These are phyloP conservation scores for Ictalurus punctatus DNA, from an alignment of 2,113 vertebrate genomes.

Conservation along the genomic window DNA sequence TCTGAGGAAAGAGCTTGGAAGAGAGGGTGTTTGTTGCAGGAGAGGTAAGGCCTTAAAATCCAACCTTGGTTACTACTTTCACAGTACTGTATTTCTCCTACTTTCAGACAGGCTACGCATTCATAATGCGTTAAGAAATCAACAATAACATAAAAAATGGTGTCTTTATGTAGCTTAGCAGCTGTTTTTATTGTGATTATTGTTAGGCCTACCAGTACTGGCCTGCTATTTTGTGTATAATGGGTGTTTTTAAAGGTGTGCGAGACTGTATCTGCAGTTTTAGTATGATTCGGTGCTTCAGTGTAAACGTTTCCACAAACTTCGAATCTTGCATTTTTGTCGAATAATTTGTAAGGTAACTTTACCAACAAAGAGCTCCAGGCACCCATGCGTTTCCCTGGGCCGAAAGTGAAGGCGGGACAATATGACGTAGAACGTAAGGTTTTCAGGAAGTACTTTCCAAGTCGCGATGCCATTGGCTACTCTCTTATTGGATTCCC, in stretches of 20 bases:
- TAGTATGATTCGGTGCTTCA: not conserved
- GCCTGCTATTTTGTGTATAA: not conserved
- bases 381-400: conserved; percentile 34
- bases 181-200: conserved; percentile 8
- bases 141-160: not conserved
- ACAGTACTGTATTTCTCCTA: not conserved
- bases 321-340: not conserved
- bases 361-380: conserved; percentile 19
- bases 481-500: not conserved
- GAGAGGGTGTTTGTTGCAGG: conserved; percentile 9
- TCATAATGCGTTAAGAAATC: not conserved
- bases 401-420: conserved; percentile 30
- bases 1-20: conserved; percentile 3
- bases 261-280: not conserved
- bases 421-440: not conserved
- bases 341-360: not conserved
- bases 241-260: not conserved
- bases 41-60: conserved; percentile 1
- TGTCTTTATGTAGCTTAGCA: conserved; percentile 8
- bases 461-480: conserved; percentile 46
- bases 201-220: not conserved
- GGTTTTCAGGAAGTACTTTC: conserved; percentile 41
- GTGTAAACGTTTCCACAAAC: not conserved
- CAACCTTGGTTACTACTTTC: not conserved
- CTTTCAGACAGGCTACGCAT: not conserved